Evolutionary conservation across 2,113 vertebrate genomes (phyloP).

Genomic region (Cyphomyrus plagiostoma): DNA sequence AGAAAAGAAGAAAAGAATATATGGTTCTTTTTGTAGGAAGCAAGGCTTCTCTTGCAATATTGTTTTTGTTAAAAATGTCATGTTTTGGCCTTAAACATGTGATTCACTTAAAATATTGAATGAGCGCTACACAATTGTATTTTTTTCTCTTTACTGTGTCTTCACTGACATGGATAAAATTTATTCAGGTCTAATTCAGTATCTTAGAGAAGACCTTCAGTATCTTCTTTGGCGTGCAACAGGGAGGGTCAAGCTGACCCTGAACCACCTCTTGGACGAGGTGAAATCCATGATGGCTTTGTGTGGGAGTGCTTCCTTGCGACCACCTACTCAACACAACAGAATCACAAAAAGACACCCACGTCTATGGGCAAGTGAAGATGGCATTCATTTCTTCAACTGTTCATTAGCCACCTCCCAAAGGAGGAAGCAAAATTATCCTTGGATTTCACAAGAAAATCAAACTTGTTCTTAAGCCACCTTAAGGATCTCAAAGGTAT

Average conservation of each 20-base stretch:
- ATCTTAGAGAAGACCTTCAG: not conserved
- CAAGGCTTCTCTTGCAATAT: not conserved
- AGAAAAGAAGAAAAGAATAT: not conserved
- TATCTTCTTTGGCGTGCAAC: not conserved
- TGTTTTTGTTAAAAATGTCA: slow-evolving; percentile 1
- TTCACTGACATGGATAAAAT: not conserved
- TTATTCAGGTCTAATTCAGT: not conserved
- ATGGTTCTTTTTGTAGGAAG: not conserved
- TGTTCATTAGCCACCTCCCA: slow-evolving; percentile 51
- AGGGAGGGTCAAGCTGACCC: not conserved
- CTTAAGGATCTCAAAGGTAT: slow-evolving; percentile 56
- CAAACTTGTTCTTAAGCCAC: slow-evolving; percentile 59
- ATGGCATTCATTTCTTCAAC: slow-evolving; percentile 27
- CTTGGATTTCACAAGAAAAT: slow-evolving; percentile 58
- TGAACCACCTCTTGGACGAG: not conserved
- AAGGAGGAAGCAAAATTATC: slow-evolving; percentile 59
- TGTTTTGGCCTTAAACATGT: not conserved
- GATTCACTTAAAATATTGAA: not conserved
- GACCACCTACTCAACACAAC: not conserved
- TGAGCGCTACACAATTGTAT: not conserved
- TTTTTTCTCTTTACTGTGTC: not conserved
- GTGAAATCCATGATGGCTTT: not conserved
- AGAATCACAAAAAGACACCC: not conserved
- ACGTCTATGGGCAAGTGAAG: not conserved
- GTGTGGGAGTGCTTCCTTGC: not conserved